Percentiles rank a stretch among this genome's conserved stretches.
Conservation (phyloP, 2,888 invertebrate species). For the Odontothrips loti region DNA sequence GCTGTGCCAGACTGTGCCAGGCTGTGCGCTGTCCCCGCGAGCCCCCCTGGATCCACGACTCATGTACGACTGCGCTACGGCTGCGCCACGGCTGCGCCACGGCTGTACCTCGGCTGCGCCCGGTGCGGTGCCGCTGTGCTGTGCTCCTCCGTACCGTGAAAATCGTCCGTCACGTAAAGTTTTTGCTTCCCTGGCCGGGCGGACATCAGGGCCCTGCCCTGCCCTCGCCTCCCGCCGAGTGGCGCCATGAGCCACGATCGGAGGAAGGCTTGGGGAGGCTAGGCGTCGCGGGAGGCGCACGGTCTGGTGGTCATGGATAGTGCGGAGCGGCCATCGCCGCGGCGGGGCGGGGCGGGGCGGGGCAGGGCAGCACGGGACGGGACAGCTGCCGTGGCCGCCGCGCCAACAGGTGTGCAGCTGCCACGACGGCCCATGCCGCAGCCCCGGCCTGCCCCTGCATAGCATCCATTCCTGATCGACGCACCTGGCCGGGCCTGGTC, state of each 20-base stretch:
- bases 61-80: neutral
- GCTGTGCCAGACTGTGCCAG: too few species aligned
- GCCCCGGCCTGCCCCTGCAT: neutral
- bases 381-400: neutral
- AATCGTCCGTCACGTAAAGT: neutral
- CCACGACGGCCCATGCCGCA: neutral
- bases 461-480: constrained; percentile 3
- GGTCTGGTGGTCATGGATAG: constrained; percentile 1
- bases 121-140: too few species aligned
- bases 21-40: too few species aligned
- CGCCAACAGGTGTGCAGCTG: neutral
- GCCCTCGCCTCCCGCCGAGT: neutral
- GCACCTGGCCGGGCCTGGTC: neutral
- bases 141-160: neutral
- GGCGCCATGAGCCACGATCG: neutral
- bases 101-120: too few species aligned
- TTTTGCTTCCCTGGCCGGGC: too few species aligned
- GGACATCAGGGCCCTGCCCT: neutral
- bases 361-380: neutral
- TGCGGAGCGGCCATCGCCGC: neutral
- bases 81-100: too few species aligned
- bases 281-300: neutral
- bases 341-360: neutral
- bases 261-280: neutral
- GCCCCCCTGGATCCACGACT: neutral